Conservation (phyloP, 2,888 invertebrate genomes). For the Hypercompe scribonia region DNA sequence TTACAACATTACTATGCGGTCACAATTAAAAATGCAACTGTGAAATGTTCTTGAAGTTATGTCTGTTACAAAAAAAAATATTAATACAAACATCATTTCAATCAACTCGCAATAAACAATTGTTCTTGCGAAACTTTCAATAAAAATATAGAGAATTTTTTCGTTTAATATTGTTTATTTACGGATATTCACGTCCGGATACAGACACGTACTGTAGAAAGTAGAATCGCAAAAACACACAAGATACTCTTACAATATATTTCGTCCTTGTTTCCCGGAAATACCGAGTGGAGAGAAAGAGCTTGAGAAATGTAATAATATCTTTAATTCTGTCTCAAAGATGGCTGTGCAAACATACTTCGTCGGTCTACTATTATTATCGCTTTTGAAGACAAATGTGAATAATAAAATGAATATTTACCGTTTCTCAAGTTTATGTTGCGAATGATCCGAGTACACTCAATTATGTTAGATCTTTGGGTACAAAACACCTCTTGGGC, state of each 20-base stretch:
- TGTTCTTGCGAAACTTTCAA: conserved; percentile 25
- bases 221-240: conserved; percentile 51
- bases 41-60: too few relatives aligned
- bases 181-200: conserved; percentile 45
- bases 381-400: conserved; percentile 51
- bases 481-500: conserved; percentile 26
- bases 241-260: conserved; percentile 56
- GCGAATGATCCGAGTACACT: conserved; percentile 32
- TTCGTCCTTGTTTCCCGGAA: conserved; percentile 54
- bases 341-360: conserved; percentile 70
- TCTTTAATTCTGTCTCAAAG: conserved; percentile 69
- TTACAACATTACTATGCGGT: too few relatives aligned
- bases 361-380: conserved; percentile 63
- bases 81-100: not conserved
- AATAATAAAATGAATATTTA: conserved; percentile 64
- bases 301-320: conserved; percentile 74
- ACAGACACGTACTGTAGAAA: conserved; percentile 46
- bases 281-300: conserved; percentile 56
- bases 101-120: not conserved
- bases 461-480: conserved; percentile 48
- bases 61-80: not conserved
- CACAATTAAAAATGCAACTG: too few relatives aligned
- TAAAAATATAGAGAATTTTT: conserved; percentile 52
- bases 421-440: conserved; percentile 34
- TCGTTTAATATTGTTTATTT: conserved; percentile 58